These are phyloP conservation scores for Druon quercuslanigerum DNA, from an alignment of 1,140 invertebrate species.

Conservation along the genomic window DNA sequence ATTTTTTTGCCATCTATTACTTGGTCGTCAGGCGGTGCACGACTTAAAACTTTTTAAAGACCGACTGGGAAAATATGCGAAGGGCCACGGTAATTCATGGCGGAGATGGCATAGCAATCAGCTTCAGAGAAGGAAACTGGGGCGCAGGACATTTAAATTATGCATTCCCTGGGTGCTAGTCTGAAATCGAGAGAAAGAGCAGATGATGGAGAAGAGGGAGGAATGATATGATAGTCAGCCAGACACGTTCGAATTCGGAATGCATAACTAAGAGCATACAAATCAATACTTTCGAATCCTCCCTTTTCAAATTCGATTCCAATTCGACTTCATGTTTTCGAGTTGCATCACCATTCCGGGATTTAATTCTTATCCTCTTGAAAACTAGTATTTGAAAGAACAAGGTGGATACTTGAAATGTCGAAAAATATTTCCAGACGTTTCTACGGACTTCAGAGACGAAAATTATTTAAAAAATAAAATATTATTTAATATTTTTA, in stretches of 20 bases:
- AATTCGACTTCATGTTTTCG: constrained; percentile 10
- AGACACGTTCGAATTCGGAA: constrained; percentile 36
- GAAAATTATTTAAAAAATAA: too few relatives aligned
- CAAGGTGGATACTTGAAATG: too few relatives aligned
- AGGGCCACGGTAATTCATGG: constrained; percentile 52
- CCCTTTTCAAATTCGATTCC: not conserved
- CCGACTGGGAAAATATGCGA: constrained; percentile 47
- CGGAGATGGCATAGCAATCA: constrained; percentile 59
- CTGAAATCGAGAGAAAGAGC: constrained; percentile 40
- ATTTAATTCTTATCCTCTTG: too few relatives aligned
- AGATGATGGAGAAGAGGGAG: constrained; percentile 24
- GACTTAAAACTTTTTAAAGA: constrained; percentile 51
- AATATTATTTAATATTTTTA: too few relatives aligned
- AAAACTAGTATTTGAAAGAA: too few relatives aligned
- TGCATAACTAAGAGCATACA: constrained; percentile 19
- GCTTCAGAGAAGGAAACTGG: constrained; percentile 56
- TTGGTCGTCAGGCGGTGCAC: constrained; percentile 27
- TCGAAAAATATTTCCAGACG: too few relatives aligned
- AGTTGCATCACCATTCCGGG: too few relatives aligned
- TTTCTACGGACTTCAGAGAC: too few relatives aligned
- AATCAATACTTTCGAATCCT: constrained; percentile 34
- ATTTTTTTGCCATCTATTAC: constrained; percentile 33
- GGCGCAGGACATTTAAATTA: constrained; percentile 64
- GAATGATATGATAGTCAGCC: constrained; percentile 48
- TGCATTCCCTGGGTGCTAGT: constrained; percentile 52